Evolutionary conservation across 23 tunicate genomes (phyloP).

Genomic region (Phallusia fumigata): DNA sequence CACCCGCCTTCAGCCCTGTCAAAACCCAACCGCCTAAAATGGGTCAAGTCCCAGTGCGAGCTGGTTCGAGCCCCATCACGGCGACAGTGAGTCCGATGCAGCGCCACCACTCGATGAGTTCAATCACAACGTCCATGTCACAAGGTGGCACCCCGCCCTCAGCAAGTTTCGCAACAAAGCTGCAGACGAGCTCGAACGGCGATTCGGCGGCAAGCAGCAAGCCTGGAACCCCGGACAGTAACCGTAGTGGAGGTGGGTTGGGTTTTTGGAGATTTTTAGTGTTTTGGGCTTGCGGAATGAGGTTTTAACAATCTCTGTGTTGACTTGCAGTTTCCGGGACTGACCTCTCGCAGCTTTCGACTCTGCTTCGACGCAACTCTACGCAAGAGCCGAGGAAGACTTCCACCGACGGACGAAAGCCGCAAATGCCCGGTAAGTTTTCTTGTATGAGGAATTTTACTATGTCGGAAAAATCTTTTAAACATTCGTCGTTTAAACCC

Average conservation of each 20-base stretch:
- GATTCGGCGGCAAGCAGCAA: constrained; percentile 43
- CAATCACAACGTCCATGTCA: constrained; percentile 26
- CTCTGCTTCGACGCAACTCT: constrained; percentile 57
- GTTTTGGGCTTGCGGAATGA: no score
- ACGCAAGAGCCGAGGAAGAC: constrained; percentile 23
- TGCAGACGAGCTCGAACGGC: constrained; percentile 15
- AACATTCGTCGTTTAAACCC: no score
- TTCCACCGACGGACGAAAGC: constrained; percentile 26
- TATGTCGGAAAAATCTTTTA: no score
- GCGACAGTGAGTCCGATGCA: constrained; percentile 91
- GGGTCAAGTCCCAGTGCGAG: constrained; percentile 20
- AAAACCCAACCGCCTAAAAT: constrained; percentile 14
- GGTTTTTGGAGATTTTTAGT: background rate
- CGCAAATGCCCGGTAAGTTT: constrained; percentile 6
- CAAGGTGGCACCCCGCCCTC: constrained; percentile 23
- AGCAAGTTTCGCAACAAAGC: constrained; percentile 18
- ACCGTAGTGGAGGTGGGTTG: background rate
- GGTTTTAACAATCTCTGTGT: background rate
- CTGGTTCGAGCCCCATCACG: constrained; percentile 57
- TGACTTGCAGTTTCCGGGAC: constrained; percentile 11
- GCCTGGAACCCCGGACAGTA: constrained; percentile 74
- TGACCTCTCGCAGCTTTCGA: constrained; percentile 58
- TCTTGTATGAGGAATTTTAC: no score
- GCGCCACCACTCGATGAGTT: constrained; percentile 81
- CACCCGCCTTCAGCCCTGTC: constrained; percentile 37